Base-by-base conservation (phyloP, 2,797 vertebrate species). In the Trichosurus vulpecula region DNA sequence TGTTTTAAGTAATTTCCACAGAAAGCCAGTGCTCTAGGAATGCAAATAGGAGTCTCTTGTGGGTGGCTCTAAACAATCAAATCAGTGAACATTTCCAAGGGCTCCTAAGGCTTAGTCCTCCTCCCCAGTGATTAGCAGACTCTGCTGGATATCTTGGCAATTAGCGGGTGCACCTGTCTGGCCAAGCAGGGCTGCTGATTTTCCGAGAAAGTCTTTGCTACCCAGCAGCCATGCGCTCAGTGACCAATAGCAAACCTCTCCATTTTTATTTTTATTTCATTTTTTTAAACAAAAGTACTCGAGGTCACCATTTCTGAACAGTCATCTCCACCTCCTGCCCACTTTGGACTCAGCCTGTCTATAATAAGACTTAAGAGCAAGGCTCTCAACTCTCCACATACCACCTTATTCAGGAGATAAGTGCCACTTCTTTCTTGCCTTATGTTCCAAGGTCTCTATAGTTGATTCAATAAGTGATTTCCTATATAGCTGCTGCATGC, bases 11-110 rank as follows among this genome's bases (percentile, higher is more conserved):
- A 94, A 95, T 97, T 97, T 97, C 93, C 96, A 51, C 56, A 81
- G 90, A 96, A 98, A 97, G 96, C 96, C 92, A 30, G 0, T 95
- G 58, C 61, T 95, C 52, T 29, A 95, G 96, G 92, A 98, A 98
- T 96, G 94, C 97, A 98, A 97, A 97, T 97, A 98, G 96, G 97
- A 97, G 97, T 89, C 54, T 95, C 52, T 97, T 95, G 89, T 0
- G 0, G 97, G 97, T 87, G 96, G 81, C 89, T 97, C 98, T 87
- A 95, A 97, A 95, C 94, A 97, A 97, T 98, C 96, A 97, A 96
- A 97, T 98, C 96, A 97, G 96, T 94, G 95, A 98, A 96, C 95
- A 87, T 95, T 97, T 95, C 96, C 94, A 95, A 96, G 94, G 35
- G 41, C 96, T 95, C 95, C 93, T 54, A 92, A 87, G 92, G 95